Percentiles rank a stretch among this genome's conserved stretches.
Evolutionary conservation across 2,797 vertebrate genomes (phyloP).

Genomic region (Balearica regulorum): DNA sequence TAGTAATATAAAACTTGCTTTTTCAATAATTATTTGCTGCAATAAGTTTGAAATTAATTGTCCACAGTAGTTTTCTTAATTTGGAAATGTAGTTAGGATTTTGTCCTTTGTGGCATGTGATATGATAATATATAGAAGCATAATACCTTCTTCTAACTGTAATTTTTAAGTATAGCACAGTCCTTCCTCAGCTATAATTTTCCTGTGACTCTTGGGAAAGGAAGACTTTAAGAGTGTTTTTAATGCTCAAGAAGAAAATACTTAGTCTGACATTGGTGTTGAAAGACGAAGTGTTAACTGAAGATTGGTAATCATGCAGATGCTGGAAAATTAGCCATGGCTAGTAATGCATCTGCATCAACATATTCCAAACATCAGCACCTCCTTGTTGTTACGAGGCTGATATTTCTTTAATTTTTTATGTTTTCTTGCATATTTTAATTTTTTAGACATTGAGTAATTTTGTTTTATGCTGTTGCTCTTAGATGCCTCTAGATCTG

Average conservation of each 20-base stretch:
- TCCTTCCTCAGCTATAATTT: background rate
- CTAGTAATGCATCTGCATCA: background rate
- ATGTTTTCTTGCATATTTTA: background rate
- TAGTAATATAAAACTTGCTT: background rate
- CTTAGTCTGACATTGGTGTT: background rate
- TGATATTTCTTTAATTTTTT: background rate
- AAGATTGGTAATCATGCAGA: background rate
- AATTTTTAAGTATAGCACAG: background rate
- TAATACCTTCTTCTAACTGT: background rate
- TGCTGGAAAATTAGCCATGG: background rate
- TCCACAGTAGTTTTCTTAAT: background rate
- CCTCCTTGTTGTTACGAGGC: background rate
- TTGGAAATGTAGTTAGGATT: background rate
- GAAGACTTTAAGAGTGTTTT: background rate
- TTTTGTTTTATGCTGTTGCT: background rate
- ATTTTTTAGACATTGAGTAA: background rate
- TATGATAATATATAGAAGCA: background rate
- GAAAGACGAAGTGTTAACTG: background rate
- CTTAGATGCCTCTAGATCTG: slow-evolving; percentile 94
- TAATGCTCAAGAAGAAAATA: background rate
- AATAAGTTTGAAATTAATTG: background rate
- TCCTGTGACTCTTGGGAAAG: background rate
- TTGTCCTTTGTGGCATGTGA: background rate
- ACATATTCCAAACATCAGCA: background rate
- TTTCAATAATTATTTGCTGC: background rate